Percentiles rank a stretch among this genome's conserved stretches.
Evolutionary conservation across 2,888 invertebrate species (phyloP).

Genomic region (Apodemia hepburni): DNA sequence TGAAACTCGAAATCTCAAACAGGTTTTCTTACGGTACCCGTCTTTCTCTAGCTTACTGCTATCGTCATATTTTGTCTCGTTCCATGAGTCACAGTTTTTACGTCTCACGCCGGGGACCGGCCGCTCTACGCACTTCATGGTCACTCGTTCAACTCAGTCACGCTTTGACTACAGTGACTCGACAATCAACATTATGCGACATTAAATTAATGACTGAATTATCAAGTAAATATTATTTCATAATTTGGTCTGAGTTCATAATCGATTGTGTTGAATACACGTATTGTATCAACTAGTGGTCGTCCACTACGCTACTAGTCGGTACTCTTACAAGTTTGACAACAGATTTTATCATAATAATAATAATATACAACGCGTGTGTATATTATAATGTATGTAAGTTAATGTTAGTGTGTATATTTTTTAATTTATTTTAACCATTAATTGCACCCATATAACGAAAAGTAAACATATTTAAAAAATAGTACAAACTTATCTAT

Average conservation of each 20-base stretch:
- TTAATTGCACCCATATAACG: too few relatives aligned
- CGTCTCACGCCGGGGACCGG: conserved; percentile 58
- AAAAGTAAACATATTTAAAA: too few relatives aligned
- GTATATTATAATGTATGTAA: too few relatives aligned
- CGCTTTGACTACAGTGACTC: conserved; percentile 70
- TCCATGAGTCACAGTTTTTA: conserved; percentile 76
- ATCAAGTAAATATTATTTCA: conserved; percentile 54
- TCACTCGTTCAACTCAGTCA: conserved; percentile 75
- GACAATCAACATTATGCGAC: conserved; percentile 56
- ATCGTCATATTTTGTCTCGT: conserved; percentile 57
- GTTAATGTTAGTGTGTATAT: too few relatives aligned
- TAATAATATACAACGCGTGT: too few relatives aligned
- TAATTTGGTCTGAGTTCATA: background rate
- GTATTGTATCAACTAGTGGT: too few relatives aligned
- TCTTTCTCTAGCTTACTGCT: conserved; percentile 52
- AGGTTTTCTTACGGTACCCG: conserved; percentile 59
- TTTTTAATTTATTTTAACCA: too few relatives aligned
- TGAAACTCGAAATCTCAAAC: conserved; percentile 78
- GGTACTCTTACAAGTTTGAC: too few relatives aligned
- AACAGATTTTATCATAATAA: too few relatives aligned
- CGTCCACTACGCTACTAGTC: too few relatives aligned
- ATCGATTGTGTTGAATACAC: background rate
- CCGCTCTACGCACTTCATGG: conserved; percentile 77
- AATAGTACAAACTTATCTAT: too few relatives aligned
- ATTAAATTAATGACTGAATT: conserved; percentile 67